phyloP scores from a whole-genome alignment of 1,140 invertebrate genomes.

The Drosophila willistoni region DNA sequence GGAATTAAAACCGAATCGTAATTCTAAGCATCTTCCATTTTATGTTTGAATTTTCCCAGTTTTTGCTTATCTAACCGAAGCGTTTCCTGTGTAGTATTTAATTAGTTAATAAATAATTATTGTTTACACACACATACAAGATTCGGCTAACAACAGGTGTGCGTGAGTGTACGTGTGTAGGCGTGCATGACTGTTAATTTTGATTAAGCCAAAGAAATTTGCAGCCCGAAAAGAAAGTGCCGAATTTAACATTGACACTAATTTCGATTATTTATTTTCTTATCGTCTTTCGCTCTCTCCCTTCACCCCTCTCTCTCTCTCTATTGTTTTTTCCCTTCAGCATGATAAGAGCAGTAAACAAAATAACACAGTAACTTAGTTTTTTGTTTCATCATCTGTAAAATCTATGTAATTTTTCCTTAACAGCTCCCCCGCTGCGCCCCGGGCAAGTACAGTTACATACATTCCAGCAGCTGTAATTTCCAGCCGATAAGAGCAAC shows the following conservation, averaged over 20 bases:
- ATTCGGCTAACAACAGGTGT: constrained; percentile 53
- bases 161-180: background rate
- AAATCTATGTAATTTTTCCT: constrained; percentile 21
- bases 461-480: constrained; percentile 18
- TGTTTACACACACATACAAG: background rate
- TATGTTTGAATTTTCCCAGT: background rate
- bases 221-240: constrained; percentile 52
- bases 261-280: constrained; percentile 14
- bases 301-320: background rate
- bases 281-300: constrained; percentile 7
- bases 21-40: background rate
- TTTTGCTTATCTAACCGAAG: background rate
- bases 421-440: background rate
- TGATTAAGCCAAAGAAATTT: constrained; percentile 17
- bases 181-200: no score
- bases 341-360: constrained; percentile 69
- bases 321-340: background rate
- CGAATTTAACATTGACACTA: constrained; percentile 18
- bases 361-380: constrained; percentile 36
- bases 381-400: constrained; percentile 41
- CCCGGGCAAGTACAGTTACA: constrained; percentile 39
- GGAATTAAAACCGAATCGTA: background rate
- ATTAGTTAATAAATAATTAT: background rate
- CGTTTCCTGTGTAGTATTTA: background rate
- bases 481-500: constrained; percentile 4